A percentile compares a stretch with the other conserved stretches of the same genome.
These are phyloP conservation scores for Mesaphorura yosii DNA, from an alignment of 1,140 invertebrate genomes.

Conservation along the genomic window DNA sequence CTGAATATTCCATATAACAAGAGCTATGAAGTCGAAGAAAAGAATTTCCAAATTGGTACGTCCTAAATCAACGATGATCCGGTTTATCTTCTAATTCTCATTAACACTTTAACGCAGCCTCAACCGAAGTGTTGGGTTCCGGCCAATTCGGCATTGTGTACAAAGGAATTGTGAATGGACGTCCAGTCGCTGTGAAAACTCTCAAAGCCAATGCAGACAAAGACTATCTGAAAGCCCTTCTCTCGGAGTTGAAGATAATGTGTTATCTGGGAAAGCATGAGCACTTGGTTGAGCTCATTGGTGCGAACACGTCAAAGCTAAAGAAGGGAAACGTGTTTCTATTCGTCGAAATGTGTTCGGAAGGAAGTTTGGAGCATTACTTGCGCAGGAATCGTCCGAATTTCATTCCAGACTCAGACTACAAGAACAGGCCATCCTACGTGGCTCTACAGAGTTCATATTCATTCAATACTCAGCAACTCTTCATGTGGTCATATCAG, in stretches of 20 bases:
- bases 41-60: constrained; percentile 2
- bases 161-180: not conserved
- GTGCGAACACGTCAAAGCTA: constrained; percentile 2
- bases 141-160: constrained; percentile 1
- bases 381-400: not conserved
- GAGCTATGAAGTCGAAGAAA: not conserved
- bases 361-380: constrained; percentile 9
- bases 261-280: constrained; percentile 4
- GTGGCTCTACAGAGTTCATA: not conserved
- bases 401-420: not conserved
- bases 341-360: not conserved
- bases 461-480: not conserved
- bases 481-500: not conserved
- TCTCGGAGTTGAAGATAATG: constrained; percentile 12
- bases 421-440: not conserved
- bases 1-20: not conserved
- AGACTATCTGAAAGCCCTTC: constrained; percentile 3
- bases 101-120: not conserved
- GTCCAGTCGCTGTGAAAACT: constrained; percentile 7
- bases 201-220: constrained; percentile 7
- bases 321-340: not conserved
- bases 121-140: not conserved
- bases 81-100: not conserved
- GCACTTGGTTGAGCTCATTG: not conserved
- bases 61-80: not conserved